These are phyloP conservation scores for Drepanosiphum platanoidis DNA, from an alignment of 2,888 invertebrate genomes.

Conservation along the genomic window DNA sequence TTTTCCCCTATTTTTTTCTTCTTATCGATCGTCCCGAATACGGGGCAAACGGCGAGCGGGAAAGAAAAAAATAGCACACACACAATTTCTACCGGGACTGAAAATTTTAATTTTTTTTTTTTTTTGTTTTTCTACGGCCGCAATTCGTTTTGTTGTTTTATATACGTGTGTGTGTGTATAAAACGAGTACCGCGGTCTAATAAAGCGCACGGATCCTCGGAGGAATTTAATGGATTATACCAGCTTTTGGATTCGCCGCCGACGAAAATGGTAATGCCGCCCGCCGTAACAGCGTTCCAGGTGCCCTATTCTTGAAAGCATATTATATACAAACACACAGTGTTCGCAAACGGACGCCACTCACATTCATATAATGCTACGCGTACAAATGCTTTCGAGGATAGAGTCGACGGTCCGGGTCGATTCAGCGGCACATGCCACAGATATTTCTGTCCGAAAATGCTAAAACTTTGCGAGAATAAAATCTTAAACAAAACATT, in stretches of 20 bases:
- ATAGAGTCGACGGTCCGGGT: not conserved
- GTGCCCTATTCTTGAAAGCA: slow-evolving; percentile 4
- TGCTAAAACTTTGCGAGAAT: not conserved
- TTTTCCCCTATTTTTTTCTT: too few relatives aligned
- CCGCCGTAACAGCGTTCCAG: slow-evolving; percentile 2
- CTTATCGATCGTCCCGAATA: too few relatives aligned
- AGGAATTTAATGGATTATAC: slow-evolving; percentile 26
- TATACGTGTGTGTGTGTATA: too few relatives aligned
- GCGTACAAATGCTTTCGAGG: not conserved
- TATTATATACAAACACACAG: not conserved
- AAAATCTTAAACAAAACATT: not conserved
- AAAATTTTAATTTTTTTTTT: not conserved
- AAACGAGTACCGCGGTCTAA: not conserved
- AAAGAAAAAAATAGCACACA: too few relatives aligned
- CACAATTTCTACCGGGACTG: too few relatives aligned
- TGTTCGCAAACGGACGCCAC: slow-evolving; percentile 26
- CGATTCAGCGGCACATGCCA: not conserved
- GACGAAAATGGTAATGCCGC: slow-evolving; percentile 7
- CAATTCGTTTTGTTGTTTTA: not conserved
- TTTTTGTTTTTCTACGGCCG: not conserved
- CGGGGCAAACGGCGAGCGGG: too few relatives aligned
- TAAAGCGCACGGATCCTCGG: not conserved
- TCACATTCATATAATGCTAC: slow-evolving; percentile 1
- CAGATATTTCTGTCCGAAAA: not conserved
- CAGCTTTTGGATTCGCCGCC: not conserved